Base-by-base conservation (phyloP, 37 sponge, comb jelly and placozoan species). In the Hormiphora californensis region DNA sequence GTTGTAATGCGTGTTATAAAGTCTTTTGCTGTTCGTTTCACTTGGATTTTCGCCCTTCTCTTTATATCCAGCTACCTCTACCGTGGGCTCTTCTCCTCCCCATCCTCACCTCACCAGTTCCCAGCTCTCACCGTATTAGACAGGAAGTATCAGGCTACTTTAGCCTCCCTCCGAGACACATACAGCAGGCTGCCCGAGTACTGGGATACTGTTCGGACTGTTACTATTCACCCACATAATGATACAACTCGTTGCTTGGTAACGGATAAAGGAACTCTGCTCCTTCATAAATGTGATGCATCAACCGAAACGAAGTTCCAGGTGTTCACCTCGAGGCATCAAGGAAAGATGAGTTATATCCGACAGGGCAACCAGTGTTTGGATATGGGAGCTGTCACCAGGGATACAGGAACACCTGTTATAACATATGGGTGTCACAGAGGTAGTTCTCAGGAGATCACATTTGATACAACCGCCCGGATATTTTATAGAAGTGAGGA, bases 381-480 rank as follows among this genome's bases (percentile, higher is more conserved):
- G 1, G 81, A 73, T 28, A 36, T 73, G 23, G 81, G 81, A 7
- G 35, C 43, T 11, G 46, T 73, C 23, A 39, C 1, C 4, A 1
- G 25, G 5, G 39, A 33, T 15, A 1, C 27, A 0, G 81, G 46
- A 1, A 41, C 9, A 0, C 81, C 81, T 17, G 28, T 73, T 0
- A 73, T 73, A 4, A 1, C 43, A 46, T 73, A 73, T 28, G 81
- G 46, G 9, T 73, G 81, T 40, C 81, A 73, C 46, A 28, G 81
- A 1, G 43, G 25, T 1, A 46, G 41, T 4, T 21, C 44, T 4
- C 81, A 73, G 81, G 25, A 27, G 36, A 4, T 73, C 22, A 36
- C 81, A 1, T 41, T 25, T 30, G 81, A 73, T 46, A 43, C n/a
- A 23, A 73, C 81, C 32, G 35, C 81, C 1, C 36, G 38, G 25